Percentiles rank a stretch among this genome's conserved stretches.
Conservation (phyloP, 1,140 invertebrate species). For the Aporrectodea caliginosa region DNA sequence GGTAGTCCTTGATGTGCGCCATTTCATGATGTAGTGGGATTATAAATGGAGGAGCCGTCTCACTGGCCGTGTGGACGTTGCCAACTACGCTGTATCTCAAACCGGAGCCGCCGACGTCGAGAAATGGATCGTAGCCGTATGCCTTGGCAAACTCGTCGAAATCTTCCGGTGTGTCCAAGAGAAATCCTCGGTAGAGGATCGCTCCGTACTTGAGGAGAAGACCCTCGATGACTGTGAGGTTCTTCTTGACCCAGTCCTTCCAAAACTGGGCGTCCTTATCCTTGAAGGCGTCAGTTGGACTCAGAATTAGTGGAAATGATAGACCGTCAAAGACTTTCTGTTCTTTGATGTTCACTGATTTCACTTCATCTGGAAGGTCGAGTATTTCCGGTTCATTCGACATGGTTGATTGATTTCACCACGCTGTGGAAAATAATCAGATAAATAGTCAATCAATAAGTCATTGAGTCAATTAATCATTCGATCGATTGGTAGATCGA, state of each 20-base stretch:
- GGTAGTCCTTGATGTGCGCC: constrained; percentile 46
- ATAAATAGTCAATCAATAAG: no score
- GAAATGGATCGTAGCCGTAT: constrained; percentile 39
- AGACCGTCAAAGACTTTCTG: neutral
- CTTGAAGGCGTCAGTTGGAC: neutral
- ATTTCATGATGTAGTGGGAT: constrained; percentile 49
- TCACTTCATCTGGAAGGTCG: neutral
- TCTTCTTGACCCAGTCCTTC: constrained; percentile 33
- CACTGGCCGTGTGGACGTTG: constrained; percentile 46
- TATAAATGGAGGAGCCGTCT: constrained; percentile 42
- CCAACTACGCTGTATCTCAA: constrained; percentile 38
- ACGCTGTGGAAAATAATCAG: no score
- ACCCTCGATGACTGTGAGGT: constrained; percentile 33
- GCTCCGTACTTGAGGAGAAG: constrained; percentile 41
- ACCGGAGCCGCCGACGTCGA: constrained; percentile 43
- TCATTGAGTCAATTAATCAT: no score
- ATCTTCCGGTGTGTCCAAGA: constrained; percentile 36
- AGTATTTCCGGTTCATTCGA: no score
- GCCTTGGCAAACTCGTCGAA: constrained; percentile 44
- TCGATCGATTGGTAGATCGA: no score
- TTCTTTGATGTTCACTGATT: neutral
- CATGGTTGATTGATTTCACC: no score
- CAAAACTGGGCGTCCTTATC: neutral
- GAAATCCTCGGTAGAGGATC: constrained; percentile 44
- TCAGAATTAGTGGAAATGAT: neutral